Conservation (phyloP, 2,888 invertebrate genomes). For the Drosophila borborema region DNA sequence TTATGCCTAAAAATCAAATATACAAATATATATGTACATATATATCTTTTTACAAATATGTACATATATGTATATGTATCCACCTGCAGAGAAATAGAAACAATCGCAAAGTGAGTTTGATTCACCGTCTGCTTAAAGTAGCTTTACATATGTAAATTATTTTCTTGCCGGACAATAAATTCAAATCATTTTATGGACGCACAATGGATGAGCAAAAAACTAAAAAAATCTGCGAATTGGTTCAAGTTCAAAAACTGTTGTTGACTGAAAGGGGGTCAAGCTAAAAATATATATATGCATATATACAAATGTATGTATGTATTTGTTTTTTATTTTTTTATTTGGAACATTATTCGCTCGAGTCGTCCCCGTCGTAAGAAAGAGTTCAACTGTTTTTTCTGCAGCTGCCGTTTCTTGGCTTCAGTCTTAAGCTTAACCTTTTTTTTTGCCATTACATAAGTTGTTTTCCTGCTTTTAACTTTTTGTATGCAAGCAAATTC, state of each 20-base stretch:
- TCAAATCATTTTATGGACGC: constrained; percentile 43
- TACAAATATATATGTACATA: not conserved
- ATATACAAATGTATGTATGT: not conserved
- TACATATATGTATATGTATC: too few species aligned
- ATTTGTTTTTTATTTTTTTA: not conserved
- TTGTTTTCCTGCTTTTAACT: constrained; percentile 41
- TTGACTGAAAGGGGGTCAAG: constrained; percentile 71
- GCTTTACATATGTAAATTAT: constrained; percentile 64
- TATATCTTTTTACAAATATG: not conserved
- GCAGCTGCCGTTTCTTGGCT: constrained; percentile 4
- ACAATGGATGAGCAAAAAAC: constrained; percentile 31
- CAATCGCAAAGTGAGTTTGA: constrained; percentile 29
- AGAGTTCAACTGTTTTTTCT: constrained; percentile 62
- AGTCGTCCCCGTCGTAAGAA: constrained; percentile 38
- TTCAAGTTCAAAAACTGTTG: constrained; percentile 72
- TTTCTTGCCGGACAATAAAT: constrained; percentile 62
- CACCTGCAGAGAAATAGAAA: constrained; percentile 20
- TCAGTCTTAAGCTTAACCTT: constrained; percentile 5
- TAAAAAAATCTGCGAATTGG: constrained; percentile 56
- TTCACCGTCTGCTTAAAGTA: constrained; percentile 26
- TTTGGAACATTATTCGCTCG: not conserved
- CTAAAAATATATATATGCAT: not conserved
- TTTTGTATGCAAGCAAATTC: not conserved
- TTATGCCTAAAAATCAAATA: constrained; percentile 45
- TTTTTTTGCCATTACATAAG: constrained; percentile 40